Evolutionary conservation across 2,888 invertebrate genomes (phyloP), one percentile per base, ranked within the genome.

Genomic region (Euzetes globulus): DNA sequence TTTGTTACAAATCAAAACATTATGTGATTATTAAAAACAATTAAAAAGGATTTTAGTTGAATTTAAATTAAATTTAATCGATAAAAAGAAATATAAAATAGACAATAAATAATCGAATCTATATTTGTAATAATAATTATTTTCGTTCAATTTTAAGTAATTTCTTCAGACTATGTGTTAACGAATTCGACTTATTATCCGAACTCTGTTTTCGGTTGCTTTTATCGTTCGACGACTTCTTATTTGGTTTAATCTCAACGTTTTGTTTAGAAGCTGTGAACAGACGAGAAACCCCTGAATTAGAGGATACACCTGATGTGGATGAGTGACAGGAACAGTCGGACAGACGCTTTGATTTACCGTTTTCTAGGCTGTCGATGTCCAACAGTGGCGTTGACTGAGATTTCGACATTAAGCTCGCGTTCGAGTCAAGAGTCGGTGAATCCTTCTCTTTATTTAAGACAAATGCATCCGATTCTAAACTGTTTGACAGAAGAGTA

Each of bases 111-210:
- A 41, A 41, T 9, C 13, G 41, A 41, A 33, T 33, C 5, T n/a
- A 33, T 33, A 33, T 33, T 33, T 33, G n/a, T 9, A 33, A 9
- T 33, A 6, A 6, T 9, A 33, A 4, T 29, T 47, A 45, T 71
- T 29, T 41, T 55, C 72, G 41, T 9, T 68, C 68, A 68, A 68
- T 22, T 41, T 72, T 72, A 55, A 55, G 72, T 41, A 52, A 52
- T 33, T 27, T 58, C 19, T 52, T 72, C 7, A 72, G 29, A 55
- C 72, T 45, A 17, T 19, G 19, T 2, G 41, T 37, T 19, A 52
- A 72, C 5, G 50, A 45, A 22, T 45, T 58, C 11, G 22, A 19
- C 15, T 47, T 52, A 37, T 19, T 17, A 22, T n/a, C 45, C 7
- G 45, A 71, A 19, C 37, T 71, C 47, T 27, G 41, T 25, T 72